Conservation (phyloP, 2,888 invertebrate species). For the Didymodactylos carnosus region DNA sequence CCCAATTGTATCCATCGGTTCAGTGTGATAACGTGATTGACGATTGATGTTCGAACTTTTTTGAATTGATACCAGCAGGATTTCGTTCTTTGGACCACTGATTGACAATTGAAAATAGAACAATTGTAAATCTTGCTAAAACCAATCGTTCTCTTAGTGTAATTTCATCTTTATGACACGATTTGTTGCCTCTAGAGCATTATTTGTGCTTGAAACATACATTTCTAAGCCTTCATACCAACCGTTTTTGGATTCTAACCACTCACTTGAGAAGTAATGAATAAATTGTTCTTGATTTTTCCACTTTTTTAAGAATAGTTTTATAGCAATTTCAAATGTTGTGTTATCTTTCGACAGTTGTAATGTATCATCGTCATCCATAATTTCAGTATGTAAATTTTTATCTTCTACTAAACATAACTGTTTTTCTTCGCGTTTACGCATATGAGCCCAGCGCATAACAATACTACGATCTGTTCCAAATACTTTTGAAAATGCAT, state of each 20-base stretch:
- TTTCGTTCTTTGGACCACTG: neutral
- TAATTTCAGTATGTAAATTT: neutral
- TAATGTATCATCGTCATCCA: neutral
- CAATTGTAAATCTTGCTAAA: slow-evolving; percentile 2
- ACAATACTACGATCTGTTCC: neutral
- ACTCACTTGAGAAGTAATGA: neutral
- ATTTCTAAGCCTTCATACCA: slow-evolving; percentile 4
- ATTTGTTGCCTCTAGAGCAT: neutral
- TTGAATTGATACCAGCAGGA: neutral
- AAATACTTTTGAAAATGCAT: neutral
- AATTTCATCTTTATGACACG: neutral
- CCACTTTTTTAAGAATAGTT: slow-evolving; percentile 5
- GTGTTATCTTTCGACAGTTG: neutral
- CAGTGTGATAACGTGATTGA: neutral
- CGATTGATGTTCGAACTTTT: neutral
- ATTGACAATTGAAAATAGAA: neutral
- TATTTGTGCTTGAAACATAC: neutral
- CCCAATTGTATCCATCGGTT: no score
- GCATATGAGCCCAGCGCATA: neutral
- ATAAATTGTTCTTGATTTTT: neutral
- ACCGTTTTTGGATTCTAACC: neutral
- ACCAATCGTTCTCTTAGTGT: neutral
- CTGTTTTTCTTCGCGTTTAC: neutral
- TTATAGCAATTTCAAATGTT: neutral
- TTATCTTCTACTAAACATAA: neutral